phyloP scores from a whole-genome alignment of 2,888 invertebrate genomes.

The Pachycephus smyrnensis region DNA sequence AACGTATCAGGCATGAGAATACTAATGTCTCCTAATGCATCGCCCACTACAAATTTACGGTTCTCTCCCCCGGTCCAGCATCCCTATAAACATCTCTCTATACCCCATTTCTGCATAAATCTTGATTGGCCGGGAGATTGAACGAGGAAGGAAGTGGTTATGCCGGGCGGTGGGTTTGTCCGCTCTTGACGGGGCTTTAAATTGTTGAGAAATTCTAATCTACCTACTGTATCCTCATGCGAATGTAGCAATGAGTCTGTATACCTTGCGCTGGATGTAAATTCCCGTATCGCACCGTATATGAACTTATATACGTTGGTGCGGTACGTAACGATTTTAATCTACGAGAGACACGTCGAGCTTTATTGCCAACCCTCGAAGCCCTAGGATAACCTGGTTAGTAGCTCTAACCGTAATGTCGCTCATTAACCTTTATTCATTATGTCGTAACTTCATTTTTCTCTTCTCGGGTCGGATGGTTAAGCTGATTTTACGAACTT shows the following conservation, averaged over 20 bases:
- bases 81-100: too few species aligned
- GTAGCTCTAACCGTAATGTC: conserved; percentile 16
- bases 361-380: conserved; percentile 21
- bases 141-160: not conserved
- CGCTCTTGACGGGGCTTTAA: not conserved
- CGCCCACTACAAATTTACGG: conserved; percentile 43
- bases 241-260: not conserved
- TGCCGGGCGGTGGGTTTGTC: not conserved
- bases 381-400: conserved; percentile 11
- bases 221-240: not conserved
- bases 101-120: not conserved
- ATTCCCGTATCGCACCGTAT: not conserved
- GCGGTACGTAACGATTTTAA: conserved; percentile 38
- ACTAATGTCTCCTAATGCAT: conserved; percentile 55
- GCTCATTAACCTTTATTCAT: conserved; percentile 24
- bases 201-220: not conserved
- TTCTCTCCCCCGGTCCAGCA: not conserved
- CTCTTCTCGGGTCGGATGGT: conserved; percentile 10
- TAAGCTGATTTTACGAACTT: conserved; percentile 18
- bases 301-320: not conserved
- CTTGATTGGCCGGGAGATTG: not conserved
- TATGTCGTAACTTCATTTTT: conserved; percentile 17
- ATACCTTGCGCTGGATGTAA: not conserved
- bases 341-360: conserved; percentile 29
- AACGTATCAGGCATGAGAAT: conserved; percentile 45